Conservation (phyloP, 2,888 invertebrate species). For the Tipula confusa region DNA sequence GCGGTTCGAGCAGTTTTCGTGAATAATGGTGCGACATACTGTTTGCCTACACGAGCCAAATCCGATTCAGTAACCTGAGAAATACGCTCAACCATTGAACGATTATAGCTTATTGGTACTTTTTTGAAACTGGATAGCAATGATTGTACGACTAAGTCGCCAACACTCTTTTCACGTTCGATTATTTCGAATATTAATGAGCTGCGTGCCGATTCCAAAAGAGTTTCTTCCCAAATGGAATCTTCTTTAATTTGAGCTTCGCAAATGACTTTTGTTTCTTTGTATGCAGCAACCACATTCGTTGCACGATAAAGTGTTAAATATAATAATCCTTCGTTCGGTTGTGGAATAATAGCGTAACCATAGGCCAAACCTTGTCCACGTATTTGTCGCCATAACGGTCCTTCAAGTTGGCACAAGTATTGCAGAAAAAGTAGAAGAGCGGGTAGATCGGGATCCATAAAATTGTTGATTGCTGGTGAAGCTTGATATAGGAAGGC, state of each 20-base stretch:
- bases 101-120: constrained; percentile 61
- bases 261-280: constrained; percentile 66
- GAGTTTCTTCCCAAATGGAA: constrained; percentile 62
- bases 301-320: constrained; percentile 72
- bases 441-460: constrained; percentile 64
- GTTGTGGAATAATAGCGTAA: constrained; percentile 61
- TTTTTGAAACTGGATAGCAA: constrained; percentile 68
- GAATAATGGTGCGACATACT: constrained; percentile 67
- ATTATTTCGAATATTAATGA: constrained; percentile 84
- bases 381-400: constrained; percentile 82
- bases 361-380: constrained; percentile 82
- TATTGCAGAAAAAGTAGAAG: constrained; percentile 78
- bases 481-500: constrained; percentile 65
- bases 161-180: constrained; percentile 72
- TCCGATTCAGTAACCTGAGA: constrained; percentile 59
- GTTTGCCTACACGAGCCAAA: constrained; percentile 62
- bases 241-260: constrained; percentile 58
- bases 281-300: constrained; percentile 73
- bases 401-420: constrained; percentile 62
- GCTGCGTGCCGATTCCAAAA: constrained; percentile 79
- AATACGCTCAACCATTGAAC: constrained; percentile 47
- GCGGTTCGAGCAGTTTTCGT: constrained; percentile 60
- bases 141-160: constrained; percentile 66
- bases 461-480: constrained; percentile 61
- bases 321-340: constrained; percentile 66